Base-by-base conservation (phyloP, 1,140 invertebrate genomes). In the Drosophila bifasciata region DNA sequence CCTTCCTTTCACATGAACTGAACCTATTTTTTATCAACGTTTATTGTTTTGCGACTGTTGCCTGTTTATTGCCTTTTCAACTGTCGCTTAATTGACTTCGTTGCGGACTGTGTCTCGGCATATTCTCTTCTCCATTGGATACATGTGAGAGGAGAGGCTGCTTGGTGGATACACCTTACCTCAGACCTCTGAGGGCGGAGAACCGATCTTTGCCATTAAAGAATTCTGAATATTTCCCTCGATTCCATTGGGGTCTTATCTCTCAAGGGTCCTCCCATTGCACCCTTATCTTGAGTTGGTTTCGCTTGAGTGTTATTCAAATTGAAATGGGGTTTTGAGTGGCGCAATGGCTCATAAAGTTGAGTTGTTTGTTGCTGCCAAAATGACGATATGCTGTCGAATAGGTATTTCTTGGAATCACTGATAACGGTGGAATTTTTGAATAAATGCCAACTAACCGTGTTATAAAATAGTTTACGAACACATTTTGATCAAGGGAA, bases 21-120 rank as follows among this genome's bases (percentile, higher is more conserved):
- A 16, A 16, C 23, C 50, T 48, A 58, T 53, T 71, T 76, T 85
- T 86, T 88, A 88, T 86, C 83, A 86, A 62, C 73, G 44, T 88
- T 86, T 86, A 88, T 86, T 86, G 83, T 86, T 86, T 81, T 86
- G 81, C 86, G 79, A 78, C 56, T 71, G 58, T 85, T 79, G 59
- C 59, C 78, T 83, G 71, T 84, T 74, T 84, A 79, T 76, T 84
- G 71, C 57, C 76, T 57, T 70, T 77, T 77, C 73, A 85, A 85
- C 83, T 85, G 80, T 77, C 81, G 77, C 74, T 86, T 86, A 86
- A 86, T 86, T 86, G 81, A 86, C 76, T 84, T 62, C 60, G 76
- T 80, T 71, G 32, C 32, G 32, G 28, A 32, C 28, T 32, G 60
- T 52, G 64, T 44, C 46, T 50, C 48, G 49, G 62, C 46, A 58